Percentiles rank a stretch among this genome's conserved stretches.
Evolutionary conservation across 2,797 vertebrate genomes (phyloP).

Genomic region (Cirrhinus molitorella): DNA sequence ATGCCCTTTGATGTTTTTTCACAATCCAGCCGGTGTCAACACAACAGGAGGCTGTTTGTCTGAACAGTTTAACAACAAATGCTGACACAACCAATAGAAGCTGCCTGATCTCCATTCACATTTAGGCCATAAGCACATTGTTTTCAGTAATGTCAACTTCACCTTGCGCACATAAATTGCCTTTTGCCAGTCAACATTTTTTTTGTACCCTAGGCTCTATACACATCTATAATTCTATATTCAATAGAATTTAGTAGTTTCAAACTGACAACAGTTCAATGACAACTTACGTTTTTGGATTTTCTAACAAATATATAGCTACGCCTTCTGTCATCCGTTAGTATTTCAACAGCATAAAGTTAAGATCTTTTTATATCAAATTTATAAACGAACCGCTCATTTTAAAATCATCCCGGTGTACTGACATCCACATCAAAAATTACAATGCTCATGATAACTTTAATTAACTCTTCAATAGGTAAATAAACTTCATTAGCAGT

Average conservation of each 20-base stretch:
- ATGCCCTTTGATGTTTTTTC: constrained; percentile 56
- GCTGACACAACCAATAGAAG: constrained; percentile 26
- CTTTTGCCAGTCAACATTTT: not conserved
- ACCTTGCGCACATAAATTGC: not conserved
- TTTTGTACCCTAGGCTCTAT: not conserved
- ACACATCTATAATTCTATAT: too few species aligned
- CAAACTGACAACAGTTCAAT: too few species aligned
- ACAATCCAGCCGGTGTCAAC: constrained; percentile 41
- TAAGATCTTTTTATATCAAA: not conserved
- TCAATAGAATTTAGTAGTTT: too few species aligned
- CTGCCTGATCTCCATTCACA: constrained; percentile 30
- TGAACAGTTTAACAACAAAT: constrained; percentile 37
- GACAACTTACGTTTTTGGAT: not conserved
- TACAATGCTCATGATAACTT: not conserved
- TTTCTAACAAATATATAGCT: too few species aligned
- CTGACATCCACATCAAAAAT: not conserved
- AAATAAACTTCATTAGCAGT: not conserved
- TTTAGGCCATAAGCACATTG: not conserved
- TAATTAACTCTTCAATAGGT: not conserved
- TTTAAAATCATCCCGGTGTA: not conserved
- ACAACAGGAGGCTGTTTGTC: constrained; percentile 39
- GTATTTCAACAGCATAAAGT: not conserved
- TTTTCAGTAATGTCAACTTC: not conserved
- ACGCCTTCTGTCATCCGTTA: not conserved
- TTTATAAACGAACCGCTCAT: not conserved